phyloP scores from a whole-genome alignment of 2,113 vertebrate species.

The Todiramphus chloris region DNA sequence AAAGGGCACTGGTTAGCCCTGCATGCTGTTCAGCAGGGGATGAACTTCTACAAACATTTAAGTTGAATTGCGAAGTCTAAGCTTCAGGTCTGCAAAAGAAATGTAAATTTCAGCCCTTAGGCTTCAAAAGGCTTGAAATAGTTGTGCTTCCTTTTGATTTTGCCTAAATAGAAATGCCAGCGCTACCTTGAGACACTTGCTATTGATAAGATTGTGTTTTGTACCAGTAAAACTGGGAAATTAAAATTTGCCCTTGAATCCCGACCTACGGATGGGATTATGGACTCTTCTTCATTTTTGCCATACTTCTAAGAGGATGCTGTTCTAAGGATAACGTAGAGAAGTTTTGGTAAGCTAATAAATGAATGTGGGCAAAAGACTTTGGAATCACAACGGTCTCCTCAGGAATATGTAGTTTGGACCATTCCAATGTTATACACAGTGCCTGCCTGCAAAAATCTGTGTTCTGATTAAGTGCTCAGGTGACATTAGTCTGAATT shows the following conservation, averaged over 20 bases:
- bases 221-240: neutral
- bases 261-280: neutral
- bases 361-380: neutral
- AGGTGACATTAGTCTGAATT: neutral
- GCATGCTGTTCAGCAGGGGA: neutral
- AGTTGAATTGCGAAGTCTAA: neutral
- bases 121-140: neutral
- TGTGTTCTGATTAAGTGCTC: neutral
- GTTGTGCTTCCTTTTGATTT: neutral
- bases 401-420: neutral
- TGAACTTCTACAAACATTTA: neutral
- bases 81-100: neutral
- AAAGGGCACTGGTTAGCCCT: neutral
- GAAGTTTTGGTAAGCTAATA: neutral
- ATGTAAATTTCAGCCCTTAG: neutral
- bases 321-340: neutral
- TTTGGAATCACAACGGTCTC: neutral
- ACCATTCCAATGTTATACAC: neutral
- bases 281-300: neutral
- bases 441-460: neutral
- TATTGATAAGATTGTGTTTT: neutral
- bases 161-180: neutral
- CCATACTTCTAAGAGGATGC: neutral
- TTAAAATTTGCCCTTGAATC: neutral
- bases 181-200: neutral